phyloP scores from a whole-genome alignment of 1,140 invertebrate species.

The Drosophila carrolli region DNA sequence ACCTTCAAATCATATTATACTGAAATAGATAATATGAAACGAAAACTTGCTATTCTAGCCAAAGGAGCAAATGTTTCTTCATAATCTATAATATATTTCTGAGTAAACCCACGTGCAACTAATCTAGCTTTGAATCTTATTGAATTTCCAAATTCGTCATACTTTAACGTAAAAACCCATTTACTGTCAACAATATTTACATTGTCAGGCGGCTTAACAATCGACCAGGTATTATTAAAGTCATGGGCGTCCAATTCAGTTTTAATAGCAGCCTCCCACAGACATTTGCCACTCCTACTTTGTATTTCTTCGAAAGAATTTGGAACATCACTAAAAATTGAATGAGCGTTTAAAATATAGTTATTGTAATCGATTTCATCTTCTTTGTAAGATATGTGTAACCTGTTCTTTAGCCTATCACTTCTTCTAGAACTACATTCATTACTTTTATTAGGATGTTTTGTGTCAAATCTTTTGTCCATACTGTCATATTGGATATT shows the following conservation, averaged over 20 bases:
- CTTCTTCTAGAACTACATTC: too few relatives aligned
- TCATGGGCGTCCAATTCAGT: too few relatives aligned
- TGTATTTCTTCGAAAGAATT: not conserved
- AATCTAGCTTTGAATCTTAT: too few relatives aligned
- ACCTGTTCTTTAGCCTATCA: too few relatives aligned
- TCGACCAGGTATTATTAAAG: conserved; percentile 1
- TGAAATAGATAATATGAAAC: not conserved
- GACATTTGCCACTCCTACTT: not conserved
- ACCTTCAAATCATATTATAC: not conserved
- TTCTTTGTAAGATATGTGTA: too few relatives aligned
- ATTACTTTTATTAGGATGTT: too few relatives aligned
- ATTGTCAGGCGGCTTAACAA: conserved; percentile 1
- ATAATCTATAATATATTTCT: conserved; percentile 80
- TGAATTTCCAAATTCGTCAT: too few relatives aligned
- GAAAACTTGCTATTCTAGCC: conserved; percentile 32
- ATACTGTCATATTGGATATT: not conserved
- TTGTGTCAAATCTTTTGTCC: not conserved
- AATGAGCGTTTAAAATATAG: not conserved
- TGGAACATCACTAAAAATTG: not conserved
- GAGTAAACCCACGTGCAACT: conserved; percentile 20
- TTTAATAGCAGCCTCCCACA: too few relatives aligned
- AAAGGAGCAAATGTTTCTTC: conserved; percentile 53
- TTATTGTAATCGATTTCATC: not conserved
- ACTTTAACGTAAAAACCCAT: conserved; percentile 11
- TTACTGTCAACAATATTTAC: not conserved